Percentiles rank a stretch among this genome's conserved stretches.
These are phyloP conservation scores for Melipona quadrifasciata DNA, from an alignment of 1,140 invertebrate species.

Conservation along the genomic window DNA sequence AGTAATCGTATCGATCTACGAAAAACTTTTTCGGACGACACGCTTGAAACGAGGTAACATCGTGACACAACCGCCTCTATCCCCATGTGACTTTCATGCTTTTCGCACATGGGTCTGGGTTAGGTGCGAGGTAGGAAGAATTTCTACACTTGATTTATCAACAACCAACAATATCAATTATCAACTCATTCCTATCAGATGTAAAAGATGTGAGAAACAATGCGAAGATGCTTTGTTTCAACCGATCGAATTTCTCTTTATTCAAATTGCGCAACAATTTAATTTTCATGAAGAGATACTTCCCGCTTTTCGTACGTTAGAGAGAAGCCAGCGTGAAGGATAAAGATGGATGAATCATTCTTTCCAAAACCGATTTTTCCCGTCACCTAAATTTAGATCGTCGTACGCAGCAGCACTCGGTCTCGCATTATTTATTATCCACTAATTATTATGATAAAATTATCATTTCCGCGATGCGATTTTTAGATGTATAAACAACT, in stretches of 20 bases:
- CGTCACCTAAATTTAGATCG: constrained; percentile 35
- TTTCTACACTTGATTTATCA: background rate
- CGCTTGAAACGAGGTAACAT: background rate
- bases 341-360: constrained; percentile 10
- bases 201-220: background rate
- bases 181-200: background rate
- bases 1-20: background rate
- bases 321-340: background rate
- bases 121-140: background rate
- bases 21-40: background rate
- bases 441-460: background rate
- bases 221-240: background rate
- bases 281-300: background rate
- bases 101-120: constrained; percentile 48
- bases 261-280: background rate
- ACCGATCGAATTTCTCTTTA: background rate
- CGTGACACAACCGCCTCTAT: background rate
- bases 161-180: background rate
- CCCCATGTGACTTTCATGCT: constrained; percentile 74
- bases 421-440: background rate
- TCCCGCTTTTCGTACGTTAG: too few relatives aligned
- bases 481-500: background rate
- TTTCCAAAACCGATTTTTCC: background rate
- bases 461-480: background rate
- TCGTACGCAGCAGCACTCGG: background rate